Evolutionary conservation across 53 echinoderm and acorn worm species (phyloP).

Genomic region (Hippasteria phrygiana): DNA sequence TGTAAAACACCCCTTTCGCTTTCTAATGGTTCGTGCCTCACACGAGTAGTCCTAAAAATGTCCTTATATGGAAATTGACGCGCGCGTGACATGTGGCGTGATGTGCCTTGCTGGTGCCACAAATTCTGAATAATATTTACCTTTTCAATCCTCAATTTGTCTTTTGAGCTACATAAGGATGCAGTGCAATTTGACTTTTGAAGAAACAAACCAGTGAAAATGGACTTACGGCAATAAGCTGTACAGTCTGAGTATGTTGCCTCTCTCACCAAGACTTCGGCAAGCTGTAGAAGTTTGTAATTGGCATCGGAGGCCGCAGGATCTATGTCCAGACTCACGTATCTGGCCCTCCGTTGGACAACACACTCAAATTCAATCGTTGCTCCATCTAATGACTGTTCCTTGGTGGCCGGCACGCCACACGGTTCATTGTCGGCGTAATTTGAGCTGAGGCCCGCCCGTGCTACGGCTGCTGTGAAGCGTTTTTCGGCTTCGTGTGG

Average conservation of each 20-base stretch:
- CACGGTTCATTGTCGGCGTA: slow-evolving; percentile 32
- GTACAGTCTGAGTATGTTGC: not conserved
- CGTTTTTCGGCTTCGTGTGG: not conserved
- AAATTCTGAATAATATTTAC: too few relatives aligned
- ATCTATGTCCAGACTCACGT: slow-evolving; percentile 21
- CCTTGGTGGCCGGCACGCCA: not conserved
- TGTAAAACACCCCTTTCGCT: too few relatives aligned
- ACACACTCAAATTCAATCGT: not conserved
- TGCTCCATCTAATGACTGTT: slow-evolving; percentile 1
- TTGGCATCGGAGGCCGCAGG: not conserved
- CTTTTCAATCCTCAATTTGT: too few relatives aligned
- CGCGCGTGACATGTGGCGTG: too few relatives aligned
- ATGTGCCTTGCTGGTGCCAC: too few relatives aligned
- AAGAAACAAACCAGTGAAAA: not conserved
- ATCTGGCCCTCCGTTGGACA: slow-evolving; percentile 4
- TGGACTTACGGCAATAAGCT: not conserved
- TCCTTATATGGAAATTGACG: too few relatives aligned
- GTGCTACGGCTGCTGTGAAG: not conserved
- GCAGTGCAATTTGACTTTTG: too few relatives aligned
- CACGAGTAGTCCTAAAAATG: too few relatives aligned
- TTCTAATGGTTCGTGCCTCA: too few relatives aligned
- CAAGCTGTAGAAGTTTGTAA: not conserved
- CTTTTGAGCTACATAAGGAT: too few relatives aligned
- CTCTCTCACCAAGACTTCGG: slow-evolving; percentile 15
- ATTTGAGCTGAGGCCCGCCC: not conserved